Evolutionary conservation across 2,888 invertebrate species (phyloP).

Genomic region (Nephrotoma flavescens): DNA sequence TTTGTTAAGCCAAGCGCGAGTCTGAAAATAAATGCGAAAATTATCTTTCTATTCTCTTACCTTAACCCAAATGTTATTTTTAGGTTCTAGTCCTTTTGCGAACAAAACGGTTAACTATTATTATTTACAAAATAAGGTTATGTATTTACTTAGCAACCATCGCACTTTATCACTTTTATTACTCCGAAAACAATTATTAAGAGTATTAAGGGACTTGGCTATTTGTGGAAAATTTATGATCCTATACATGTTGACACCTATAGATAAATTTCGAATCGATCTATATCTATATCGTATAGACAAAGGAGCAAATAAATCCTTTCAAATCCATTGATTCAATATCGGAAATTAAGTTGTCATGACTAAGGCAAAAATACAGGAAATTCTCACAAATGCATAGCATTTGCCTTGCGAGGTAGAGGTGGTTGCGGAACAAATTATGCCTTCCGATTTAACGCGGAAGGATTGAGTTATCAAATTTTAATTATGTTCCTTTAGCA

Average conservation of each 20-base stretch:
- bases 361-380: neutral
- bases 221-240: neutral
- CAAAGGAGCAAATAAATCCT: neutral
- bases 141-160: neutral
- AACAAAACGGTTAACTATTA: neutral
- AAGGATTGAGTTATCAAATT: neutral
- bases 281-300: neutral
- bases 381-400: neutral
- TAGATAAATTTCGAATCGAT: neutral
- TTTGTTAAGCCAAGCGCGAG: no score
- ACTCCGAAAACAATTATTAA: neutral
- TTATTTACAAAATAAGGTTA: neutral
- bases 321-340: neutral
- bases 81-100: neutral
- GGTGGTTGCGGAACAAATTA: neutral
- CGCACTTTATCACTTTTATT: neutral
- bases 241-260: neutral
- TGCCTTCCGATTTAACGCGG: neutral
- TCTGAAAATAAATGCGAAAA: no score
- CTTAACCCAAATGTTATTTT: no score
- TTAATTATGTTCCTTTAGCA: neutral
- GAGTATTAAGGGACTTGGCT: neutral
- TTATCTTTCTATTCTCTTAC: no score
- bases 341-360: neutral
- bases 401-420: neutral